phyloP scores from a whole-genome alignment of 2,888 invertebrate genomes.

The Pardosa pseudoannulata region DNA sequence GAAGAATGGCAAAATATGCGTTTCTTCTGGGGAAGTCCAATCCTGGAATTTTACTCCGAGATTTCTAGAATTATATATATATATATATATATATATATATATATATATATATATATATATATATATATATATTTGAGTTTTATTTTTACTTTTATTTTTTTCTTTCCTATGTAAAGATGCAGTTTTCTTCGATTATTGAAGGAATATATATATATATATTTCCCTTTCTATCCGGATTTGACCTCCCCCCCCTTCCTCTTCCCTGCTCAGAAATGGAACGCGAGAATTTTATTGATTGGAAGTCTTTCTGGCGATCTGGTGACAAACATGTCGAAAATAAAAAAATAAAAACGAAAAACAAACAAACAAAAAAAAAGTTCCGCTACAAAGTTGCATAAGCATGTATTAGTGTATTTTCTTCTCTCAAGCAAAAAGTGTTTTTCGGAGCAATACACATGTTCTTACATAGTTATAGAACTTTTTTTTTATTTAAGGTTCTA shows the following conservation, averaged over 20 bases:
- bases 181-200: constrained; percentile 60
- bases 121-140: no score
- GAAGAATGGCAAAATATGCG: constrained; percentile 64
- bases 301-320: constrained; percentile 17
- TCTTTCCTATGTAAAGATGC: constrained; percentile 20
- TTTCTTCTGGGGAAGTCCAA: constrained; percentile 47
- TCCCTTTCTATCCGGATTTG: constrained; percentile 15
- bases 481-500: no score
- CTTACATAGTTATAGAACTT: no score
- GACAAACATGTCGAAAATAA: not conserved
- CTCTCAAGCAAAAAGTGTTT: not conserved
- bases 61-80: constrained; percentile 33
- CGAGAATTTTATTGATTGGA: constrained; percentile 59
- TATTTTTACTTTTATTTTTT: constrained; percentile 8
- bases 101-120: no score
- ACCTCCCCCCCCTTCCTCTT: no score
- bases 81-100: no score
- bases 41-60: constrained; percentile 25
- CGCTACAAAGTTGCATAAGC: constrained; percentile 9
- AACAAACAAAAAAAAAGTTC: not conserved
- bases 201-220: no score
- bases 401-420: not conserved
- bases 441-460: no score
- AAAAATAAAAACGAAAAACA: no score
- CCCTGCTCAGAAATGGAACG: constrained; percentile 16